phyloP scores from a whole-genome alignment of 1,140 invertebrate species.

The Drosophila santomea region DNA sequence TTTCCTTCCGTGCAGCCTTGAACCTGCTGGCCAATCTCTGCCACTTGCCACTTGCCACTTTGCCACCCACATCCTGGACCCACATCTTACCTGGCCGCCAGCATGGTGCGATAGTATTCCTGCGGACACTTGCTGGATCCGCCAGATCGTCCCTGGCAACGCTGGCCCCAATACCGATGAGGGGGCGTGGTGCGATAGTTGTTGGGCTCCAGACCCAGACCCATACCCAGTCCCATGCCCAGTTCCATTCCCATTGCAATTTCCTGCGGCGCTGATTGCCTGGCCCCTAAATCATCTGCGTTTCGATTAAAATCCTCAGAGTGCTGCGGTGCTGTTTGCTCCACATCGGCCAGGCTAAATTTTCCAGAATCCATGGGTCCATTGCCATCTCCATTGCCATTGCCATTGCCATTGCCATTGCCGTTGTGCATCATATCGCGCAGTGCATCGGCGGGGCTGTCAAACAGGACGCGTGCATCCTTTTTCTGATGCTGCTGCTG shows the following conservation, averaged over 20 bases:
- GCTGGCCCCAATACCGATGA: slow-evolving; percentile 60
- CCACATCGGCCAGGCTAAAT: slow-evolving; percentile 40
- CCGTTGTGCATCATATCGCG: slow-evolving; percentile 53
- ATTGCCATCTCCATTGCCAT: not conserved
- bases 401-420: not conserved
- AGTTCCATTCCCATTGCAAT: slow-evolving; percentile 45
- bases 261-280: slow-evolving; percentile 76
- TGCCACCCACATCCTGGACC: slow-evolving; percentile 55
- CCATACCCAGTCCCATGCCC: slow-evolving; percentile 21
- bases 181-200: slow-evolving; percentile 55
- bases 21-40: slow-evolving; percentile 10
- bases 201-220: not conserved
- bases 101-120: slow-evolving; percentile 73
- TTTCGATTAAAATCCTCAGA: slow-evolving; percentile 79
- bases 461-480: slow-evolving; percentile 80
- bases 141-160: slow-evolving; percentile 51
- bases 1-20: slow-evolving; percentile 41
- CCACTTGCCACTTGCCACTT: not conserved
- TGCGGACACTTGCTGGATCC: slow-evolving; percentile 56
- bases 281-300: slow-evolving; percentile 69
- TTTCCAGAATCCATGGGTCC: slow-evolving; percentile 21
- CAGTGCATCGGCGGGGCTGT: slow-evolving; percentile 52
- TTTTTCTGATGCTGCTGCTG: slow-evolving; percentile 62
- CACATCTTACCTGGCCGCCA: slow-evolving; percentile 68
- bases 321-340: slow-evolving; percentile 33